Base-by-base conservation (phyloP, 2,888 invertebrate genomes). In the Scaptodrosophila latifasciaeformis region DNA sequence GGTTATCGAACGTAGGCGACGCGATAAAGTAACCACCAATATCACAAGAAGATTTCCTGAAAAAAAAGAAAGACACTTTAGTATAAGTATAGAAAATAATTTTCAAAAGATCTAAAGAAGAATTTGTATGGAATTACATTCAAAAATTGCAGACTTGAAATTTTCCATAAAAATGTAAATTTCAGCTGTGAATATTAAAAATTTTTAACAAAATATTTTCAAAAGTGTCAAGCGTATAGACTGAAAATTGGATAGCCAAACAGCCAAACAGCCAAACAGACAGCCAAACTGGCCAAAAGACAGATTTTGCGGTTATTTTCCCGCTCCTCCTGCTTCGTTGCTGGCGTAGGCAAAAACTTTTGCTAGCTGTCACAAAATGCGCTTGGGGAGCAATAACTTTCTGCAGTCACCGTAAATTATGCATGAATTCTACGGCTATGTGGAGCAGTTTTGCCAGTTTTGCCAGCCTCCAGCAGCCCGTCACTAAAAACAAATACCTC, bases 11-110 rank as follows among this genome's bases (percentile, higher is more conserved):
- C 95, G 90, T 79, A 96, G 89, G 43, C 94, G 89, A 53, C 94
- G 89, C 56, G 95, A 96, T 59, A 93, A 85, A 3, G 92, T 91
- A 54, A 96, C 94, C 57, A 96, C 96, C 53, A 95, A 88, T 64
- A 96, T 93, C 49, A 96, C 96, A 70, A 96, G 89, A 37, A 94
- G 87, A 84, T 96, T 96, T 2, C 96, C 96, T 96, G 89, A 9
- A 90, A 91, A 39, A 18, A 19, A 37, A 9, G 43, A 47, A 15
- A 2, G n/a, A n/a, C n/a, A n/a, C n/a, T n/a, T n/a, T n/a, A n/a
- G n/a, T n/a, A n/a, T n/a, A n/a, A n/a, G 21, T 40, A 44, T 48
- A 31, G 47, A 59, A 18, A 50, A 48, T 56, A 51, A 55, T 56
- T 42, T 35, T 12, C 13, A 44, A 49, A 53, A 43, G 4, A 17